Evolutionary conservation across 2,113 vertebrate species (phyloP).

Genomic region (Bujurquina vittata): DNA sequence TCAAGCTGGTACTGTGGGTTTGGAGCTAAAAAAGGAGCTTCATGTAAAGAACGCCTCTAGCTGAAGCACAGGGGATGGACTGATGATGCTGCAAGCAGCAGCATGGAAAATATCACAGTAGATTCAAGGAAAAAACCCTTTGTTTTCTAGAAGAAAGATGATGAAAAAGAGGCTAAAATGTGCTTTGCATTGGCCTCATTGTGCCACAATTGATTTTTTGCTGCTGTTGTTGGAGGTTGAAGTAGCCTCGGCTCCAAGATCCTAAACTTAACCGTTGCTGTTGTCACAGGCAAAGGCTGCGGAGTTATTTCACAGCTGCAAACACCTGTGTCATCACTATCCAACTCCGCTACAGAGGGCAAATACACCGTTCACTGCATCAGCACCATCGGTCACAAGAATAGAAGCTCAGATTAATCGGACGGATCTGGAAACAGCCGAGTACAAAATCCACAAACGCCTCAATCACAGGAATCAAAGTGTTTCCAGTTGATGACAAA

Average conservation of each 20-base stretch:
- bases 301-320: background rate
- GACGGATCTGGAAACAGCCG: no score
- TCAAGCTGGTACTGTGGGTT: no score
- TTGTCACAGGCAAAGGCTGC: no score
- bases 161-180: background rate
- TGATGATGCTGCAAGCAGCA: background rate
- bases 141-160: background rate
- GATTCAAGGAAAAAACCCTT: background rate
- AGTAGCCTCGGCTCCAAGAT: background rate
- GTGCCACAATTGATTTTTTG: background rate
- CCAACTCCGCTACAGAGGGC: background rate
- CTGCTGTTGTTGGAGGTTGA: background rate
- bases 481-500: no score
- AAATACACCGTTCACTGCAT: no score
- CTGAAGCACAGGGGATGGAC: background rate
- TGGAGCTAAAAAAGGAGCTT: no score
- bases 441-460: no score
- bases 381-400: no score
- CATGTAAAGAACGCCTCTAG: background rate
- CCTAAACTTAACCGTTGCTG: fast-evolving
- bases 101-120: background rate
- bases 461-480: no score
- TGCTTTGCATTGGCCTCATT: background rate
- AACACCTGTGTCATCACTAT: background rate
- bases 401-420: background rate